Percentiles rank a stretch among this genome's conserved stretches.
phyloP scores from a whole-genome alignment of 2,113 vertebrate genomes.

The Gallinago undulata region DNA sequence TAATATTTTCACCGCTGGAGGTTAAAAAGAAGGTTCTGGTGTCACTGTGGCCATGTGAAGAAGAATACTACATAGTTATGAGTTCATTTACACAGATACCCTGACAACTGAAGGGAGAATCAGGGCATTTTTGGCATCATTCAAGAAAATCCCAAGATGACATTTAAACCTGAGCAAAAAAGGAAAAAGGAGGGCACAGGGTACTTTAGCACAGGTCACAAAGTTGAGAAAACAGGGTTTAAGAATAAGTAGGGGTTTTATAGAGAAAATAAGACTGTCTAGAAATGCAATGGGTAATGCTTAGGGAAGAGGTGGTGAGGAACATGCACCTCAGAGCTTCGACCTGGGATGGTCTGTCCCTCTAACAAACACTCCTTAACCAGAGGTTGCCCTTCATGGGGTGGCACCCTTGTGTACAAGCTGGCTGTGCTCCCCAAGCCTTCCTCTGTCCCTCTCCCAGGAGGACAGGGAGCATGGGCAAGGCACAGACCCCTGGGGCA shows the following conservation, averaged over 20 bases:
- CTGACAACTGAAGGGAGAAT: neutral
- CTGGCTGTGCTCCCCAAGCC: neutral
- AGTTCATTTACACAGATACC: neutral
- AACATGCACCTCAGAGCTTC: neutral
- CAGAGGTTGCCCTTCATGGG: accelerated
- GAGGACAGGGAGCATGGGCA: accelerated
- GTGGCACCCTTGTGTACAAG: accelerated
- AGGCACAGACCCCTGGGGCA: neutral
- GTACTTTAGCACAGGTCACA: neutral
- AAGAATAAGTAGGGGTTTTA: neutral
- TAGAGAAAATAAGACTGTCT: neutral
- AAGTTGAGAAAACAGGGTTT: neutral
- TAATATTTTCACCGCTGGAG: neutral
- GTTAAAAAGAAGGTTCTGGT: conserved; percentile 17
- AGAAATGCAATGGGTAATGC: neutral
- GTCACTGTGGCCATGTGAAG: conserved; percentile 1
- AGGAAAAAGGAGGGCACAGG: neutral
- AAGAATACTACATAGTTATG: neutral
- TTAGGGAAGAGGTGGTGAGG: neutral
- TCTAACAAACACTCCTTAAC: neutral
- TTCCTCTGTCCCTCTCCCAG: no score
- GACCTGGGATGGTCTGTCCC: neutral
- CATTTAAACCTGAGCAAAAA: neutral
- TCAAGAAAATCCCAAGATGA: neutral
- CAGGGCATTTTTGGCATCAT: neutral